Base-by-base conservation (phyloP, 2,888 invertebrate genomes). In the Achlya flavicornis region DNA sequence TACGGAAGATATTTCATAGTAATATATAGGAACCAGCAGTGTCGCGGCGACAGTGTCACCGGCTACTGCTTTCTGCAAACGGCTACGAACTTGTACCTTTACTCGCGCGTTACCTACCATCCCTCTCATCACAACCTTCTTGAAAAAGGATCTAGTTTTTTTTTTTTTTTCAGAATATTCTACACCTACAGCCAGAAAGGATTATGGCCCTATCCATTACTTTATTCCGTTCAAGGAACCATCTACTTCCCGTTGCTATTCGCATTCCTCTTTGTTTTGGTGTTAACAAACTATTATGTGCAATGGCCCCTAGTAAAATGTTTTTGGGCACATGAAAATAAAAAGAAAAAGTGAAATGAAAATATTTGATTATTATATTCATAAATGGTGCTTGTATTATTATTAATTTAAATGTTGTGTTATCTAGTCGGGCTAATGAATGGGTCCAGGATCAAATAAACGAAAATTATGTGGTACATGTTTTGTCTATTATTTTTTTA, bases 201-300 rank as follows among this genome's bases (percentile, higher is more conserved):
- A 0, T 10, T 83, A 0, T 91, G 88, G 83, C 85, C 90, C 0
- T 92, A 92, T 53, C 91, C 90, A 0, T 65, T 91, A 0, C 58
- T 90, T 0, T 46, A 66, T 0, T 58, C 65, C 3, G 3, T 78
- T 0, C 81, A 81, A 35, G 89, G 88, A 0, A 87, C 89, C 0
- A 69, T 88, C 3, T 87, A 82, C 64, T 86, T 87, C 11, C 77
- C 81, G 0, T 0, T 81, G 0, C 7, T 88, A 0, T 62, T 83
- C 0, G 0, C 62, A 0, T 7, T 61, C 1, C 0, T 64, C 0
- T 8, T 63, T 6, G 0, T 68, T 3, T 0, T 80, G 0, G 0
- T 69, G 0, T 1, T 76, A 1, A 0, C 61, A 0, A 4, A 60
- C 1, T 88, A 87, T 64, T 73, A 61, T 4, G 10, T 71, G 10